A percentile compares a stretch with the other conserved stretches of the same genome.
Evolutionary conservation across 2,888 invertebrate species (phyloP).

Genomic region (Drosophila macrothrix): DNA sequence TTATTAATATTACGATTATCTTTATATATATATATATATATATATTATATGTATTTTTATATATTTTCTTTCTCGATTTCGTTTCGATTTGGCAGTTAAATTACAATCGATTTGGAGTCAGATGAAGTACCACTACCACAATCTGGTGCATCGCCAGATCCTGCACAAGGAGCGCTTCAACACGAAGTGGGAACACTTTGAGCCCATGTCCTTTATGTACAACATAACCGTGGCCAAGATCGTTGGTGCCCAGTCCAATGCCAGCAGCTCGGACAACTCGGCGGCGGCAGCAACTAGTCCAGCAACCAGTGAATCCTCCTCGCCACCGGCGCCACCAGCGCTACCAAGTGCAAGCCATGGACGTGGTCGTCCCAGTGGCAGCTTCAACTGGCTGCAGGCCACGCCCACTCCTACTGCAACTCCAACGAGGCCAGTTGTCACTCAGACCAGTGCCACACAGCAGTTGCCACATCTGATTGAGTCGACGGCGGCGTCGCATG

Average conservation of each 20-base stretch:
- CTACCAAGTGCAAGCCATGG: conserved; percentile 73
- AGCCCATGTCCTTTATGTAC: conserved; percentile 83
- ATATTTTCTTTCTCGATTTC: neutral
- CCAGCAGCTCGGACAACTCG: conserved; percentile 22
- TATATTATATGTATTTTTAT: neutral
- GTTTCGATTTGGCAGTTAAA: conserved; percentile 64
- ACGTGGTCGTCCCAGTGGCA: conserved; percentile 82
- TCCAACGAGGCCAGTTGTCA: conserved; percentile 1
- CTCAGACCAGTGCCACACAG: conserved; percentile 13
- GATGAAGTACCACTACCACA: conserved; percentile 83
- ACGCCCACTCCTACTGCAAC: conserved; percentile 28
- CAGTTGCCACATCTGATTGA: conserved; percentile 61
- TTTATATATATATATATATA: neutral
- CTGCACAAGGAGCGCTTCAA: conserved; percentile 83
- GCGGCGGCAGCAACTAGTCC: conserved; percentile 10
- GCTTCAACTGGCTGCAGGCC: conserved; percentile 79
- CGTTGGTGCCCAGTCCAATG: conserved; percentile 71
- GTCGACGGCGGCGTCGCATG: conserved; percentile 37
- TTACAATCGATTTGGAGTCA: conserved; percentile 83
- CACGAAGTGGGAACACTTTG: conserved; percentile 83
- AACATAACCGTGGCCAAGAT: conserved; percentile 83
- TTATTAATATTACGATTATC: neutral
- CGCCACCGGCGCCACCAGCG: conserved; percentile 44
- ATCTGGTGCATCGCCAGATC: conserved; percentile 82
- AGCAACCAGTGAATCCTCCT: conserved; percentile 15